Base-by-base conservation (phyloP, 2,888 invertebrate species). In the Sepiola atlantica region DNA sequence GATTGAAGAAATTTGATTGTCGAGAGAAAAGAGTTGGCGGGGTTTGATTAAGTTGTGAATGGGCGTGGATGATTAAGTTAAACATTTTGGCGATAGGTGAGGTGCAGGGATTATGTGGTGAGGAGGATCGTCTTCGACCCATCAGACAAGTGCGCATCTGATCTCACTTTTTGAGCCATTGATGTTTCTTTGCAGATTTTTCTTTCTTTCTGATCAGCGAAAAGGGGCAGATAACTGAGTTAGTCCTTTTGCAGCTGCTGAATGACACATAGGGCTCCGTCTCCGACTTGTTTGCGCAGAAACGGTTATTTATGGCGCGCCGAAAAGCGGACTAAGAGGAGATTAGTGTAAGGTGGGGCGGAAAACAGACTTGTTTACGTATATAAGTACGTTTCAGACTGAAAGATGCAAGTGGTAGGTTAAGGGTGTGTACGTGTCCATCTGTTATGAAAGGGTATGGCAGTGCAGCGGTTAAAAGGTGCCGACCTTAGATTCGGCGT, bases 161-260 rank as follows among this genome's bases (percentile, higher is more conserved):
- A 77, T 77, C 77, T 77, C 77, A n/a, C 28, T 77, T n/a, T 77
- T n/a, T n/a, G 77, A 77, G 77, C n/a, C 77, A 77, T 77, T 77
- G 77, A 77, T 77, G 45, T 45, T 45, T 2, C 45, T 45, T 45
- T 45, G 45, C 45, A 8, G 8, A 45, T 45, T 45, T 45, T 45
- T 45, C n/a, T 77, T 77, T 77, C n/a, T 28, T 28, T 77, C 77
- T 77, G n/a, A 77, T 77, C n/a, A n/a, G n/a, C 8, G 10, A 77
- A 77, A 77, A 77, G 77, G 77, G 77, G 77, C 77, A 28, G 77
- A 12, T 77, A 77, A 77, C 77, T 16, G 77, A 77, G 77, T 77
- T 77, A 77, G n/a, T 14, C 28, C 28, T 77, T 28, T 77, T 77
- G n/a, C 77, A 28, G 77, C 77, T 77, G 77, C 14, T n/a, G n/a